Evolutionary conservation across 2,797 vertebrate genomes (phyloP).

Genomic region (Lepus townsendii): DNA sequence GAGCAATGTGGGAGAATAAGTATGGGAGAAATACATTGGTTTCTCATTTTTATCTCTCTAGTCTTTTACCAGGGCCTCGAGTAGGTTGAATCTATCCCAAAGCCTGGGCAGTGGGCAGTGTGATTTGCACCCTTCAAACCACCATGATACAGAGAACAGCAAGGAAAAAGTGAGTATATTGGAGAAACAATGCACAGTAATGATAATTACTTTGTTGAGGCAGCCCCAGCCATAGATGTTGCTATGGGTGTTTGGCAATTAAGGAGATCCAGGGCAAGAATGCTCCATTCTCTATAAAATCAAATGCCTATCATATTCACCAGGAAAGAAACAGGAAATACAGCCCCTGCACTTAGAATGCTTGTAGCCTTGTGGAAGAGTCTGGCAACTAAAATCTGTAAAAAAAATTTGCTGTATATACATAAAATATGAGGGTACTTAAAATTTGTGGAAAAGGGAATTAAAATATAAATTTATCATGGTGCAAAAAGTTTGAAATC

Average conservation of each 20-base stretch:
- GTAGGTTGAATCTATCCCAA: slow-evolving; percentile 9
- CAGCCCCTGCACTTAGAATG: neutral
- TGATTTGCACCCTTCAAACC: neutral
- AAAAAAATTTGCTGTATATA: neutral
- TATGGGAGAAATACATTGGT: neutral
- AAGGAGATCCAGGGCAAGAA: neutral
- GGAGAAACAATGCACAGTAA: neutral
- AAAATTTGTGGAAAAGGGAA: too few relatives aligned
- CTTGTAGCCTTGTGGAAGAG: neutral
- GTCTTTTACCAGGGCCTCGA: neutral
- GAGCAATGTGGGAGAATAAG: neutral
- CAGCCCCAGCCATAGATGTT: neutral
- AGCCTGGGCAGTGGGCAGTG: neutral
- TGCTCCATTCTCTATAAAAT: neutral
- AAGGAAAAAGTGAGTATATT: neutral
- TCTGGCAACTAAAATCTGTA: neutral
- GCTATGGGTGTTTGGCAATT: neutral
- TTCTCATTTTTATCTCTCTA: neutral
- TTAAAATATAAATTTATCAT: too few relatives aligned
- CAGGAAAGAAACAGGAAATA: neutral
- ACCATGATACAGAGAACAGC: neutral
- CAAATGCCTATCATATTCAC: neutral
- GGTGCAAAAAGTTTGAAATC: too few relatives aligned
- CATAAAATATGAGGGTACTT: too few relatives aligned
- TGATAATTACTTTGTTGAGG: neutral